Percentiles rank a stretch among this genome's conserved stretches.
Evolutionary conservation across 2,797 vertebrate genomes (phyloP).

Genomic region (Oreonectes daqikongensis): DNA sequence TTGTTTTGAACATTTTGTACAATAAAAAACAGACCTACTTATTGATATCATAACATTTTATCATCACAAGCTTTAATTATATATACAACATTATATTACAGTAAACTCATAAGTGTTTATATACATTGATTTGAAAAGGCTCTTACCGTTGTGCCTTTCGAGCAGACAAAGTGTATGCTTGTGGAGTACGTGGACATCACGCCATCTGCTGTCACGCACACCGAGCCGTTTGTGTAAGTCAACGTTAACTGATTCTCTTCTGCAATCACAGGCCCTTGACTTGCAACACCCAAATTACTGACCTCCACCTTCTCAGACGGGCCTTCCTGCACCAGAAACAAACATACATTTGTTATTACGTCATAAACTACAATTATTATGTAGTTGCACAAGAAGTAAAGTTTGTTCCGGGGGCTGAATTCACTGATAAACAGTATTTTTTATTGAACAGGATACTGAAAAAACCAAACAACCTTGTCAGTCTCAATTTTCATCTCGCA

Average conservation of each 20-base stretch:
- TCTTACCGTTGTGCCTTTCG: constrained; percentile 80
- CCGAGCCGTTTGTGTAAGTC: constrained; percentile 85
- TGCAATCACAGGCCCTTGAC: constrained; percentile 79
- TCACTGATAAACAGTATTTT: too few relatives aligned
- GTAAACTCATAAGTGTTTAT: too few relatives aligned
- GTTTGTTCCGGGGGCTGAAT: too few relatives aligned
- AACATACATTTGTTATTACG: neutral
- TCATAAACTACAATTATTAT: too few relatives aligned
- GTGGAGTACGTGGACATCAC: constrained; percentile 76
- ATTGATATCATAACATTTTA: too few relatives aligned
- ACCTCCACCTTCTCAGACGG: constrained; percentile 79
- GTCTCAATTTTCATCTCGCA: constrained; percentile 83
- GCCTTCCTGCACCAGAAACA: constrained; percentile 66
- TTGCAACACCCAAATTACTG: constrained; percentile 88
- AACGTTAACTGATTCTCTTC: constrained; percentile 79
- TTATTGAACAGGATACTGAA: too few relatives aligned
- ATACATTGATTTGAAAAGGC: neutral
- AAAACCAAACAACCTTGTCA: constrained; percentile 70
- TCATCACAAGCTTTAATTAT: too few relatives aligned
- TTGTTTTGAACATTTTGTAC: too few relatives aligned
- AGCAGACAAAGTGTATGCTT: constrained; percentile 87
- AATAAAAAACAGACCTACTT: too few relatives aligned
- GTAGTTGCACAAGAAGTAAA: too few relatives aligned
- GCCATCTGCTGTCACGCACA: constrained; percentile 75
- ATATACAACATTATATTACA: too few relatives aligned